A percentile compares a stretch with the other conserved stretches of the same genome.
These are phyloP conservation scores for Rhinolophus sinicus DNA, from an alignment of 2,113 vertebrate genomes.

Conservation along the genomic window DNA sequence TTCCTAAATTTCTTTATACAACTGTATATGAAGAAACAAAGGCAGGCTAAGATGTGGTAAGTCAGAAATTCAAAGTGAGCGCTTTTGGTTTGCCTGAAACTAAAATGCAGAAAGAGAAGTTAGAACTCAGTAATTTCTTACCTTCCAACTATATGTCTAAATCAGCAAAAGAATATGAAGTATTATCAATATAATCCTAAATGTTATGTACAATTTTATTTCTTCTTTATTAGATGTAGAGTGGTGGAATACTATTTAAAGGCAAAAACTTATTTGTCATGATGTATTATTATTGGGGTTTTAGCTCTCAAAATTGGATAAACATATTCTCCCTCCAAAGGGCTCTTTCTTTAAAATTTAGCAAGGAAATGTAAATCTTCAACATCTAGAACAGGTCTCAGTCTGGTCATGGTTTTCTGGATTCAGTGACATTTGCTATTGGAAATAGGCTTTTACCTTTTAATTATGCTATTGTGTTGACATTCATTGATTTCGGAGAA, in stretches of 20 bases:
- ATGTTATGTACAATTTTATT: background rate
- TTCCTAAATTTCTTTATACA: conserved; percentile 6
- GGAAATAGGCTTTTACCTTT: conserved; percentile 19
- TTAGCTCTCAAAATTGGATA: conserved; percentile 30
- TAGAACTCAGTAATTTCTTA: conserved; percentile 46
- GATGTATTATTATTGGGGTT: background rate
- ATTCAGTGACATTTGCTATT: conserved; percentile 20
- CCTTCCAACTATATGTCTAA: conserved; percentile 1
- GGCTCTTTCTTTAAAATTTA: conserved; percentile 39
- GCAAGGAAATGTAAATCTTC: background rate
- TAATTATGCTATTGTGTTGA: conserved; percentile 27
- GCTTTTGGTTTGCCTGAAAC: background rate
- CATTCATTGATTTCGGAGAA: conserved; percentile 14
- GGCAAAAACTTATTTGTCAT: background rate
- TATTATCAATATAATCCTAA: background rate
- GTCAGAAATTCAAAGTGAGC: background rate
- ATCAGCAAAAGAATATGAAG: background rate
- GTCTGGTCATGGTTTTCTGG: background rate
- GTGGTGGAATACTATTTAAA: background rate
- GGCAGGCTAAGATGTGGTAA: background rate
- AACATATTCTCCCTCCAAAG: background rate
- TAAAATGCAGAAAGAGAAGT: conserved; percentile 28
- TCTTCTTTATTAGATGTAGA: conserved; percentile 10
- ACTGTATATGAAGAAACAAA: conserved; percentile 31
- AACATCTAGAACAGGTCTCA: background rate